Evolutionary conservation across 92 coral and sea anemone genomes (phyloP), one percentile per base, ranked within the genome.

Genomic region (Porites cylindrica): DNA sequence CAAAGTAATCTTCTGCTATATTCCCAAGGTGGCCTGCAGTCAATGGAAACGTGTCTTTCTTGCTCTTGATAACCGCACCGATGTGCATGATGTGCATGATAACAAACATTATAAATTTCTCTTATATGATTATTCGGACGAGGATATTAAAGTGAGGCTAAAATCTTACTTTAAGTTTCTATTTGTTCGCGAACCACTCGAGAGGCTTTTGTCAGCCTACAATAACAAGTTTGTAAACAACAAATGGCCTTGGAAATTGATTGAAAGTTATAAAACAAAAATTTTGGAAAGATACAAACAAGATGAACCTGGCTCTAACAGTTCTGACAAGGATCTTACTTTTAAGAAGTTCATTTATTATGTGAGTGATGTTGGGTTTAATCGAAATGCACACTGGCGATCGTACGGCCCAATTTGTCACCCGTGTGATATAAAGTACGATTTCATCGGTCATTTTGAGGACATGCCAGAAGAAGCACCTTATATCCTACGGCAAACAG

Each of bases 151-250:
- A 38, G n/a, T 50, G 18, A 68, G 82, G 85, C 71, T 86, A n/a
- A 51, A 79, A 51, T n/a, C 38, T 20, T 86, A 75, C 80, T 86
- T 32, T 72, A 86, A 86, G 19, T 86, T 86, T 66, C 4, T 79
- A 6, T 65, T 79, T 21, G 90, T 79, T 51, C 90, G 90, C 8
- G 90, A 86, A 10, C 90, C 90, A 2, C 60, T 79, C 13, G 90
- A 86, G 51, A 51, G 90, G 71, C 29, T 86, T 23, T 56, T 71
- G 32, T 79, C 90, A 10, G 90, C 79, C 3, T 79, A 17, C 21
- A 29, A 54, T 0, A 12, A 86, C 58, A 79, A 86, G 63, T 86
- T 73, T 24, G 73, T 14, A 2, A 1, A 18, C 5, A n/a, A 32
- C 0, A 3, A 4, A 8, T 65, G 56, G 74, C 51, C 21, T 1